Evolutionary conservation across 2,888 invertebrate genomes (phyloP), one percentile per base, ranked within the genome.

Genomic region (Isoperla grammatica): DNA sequence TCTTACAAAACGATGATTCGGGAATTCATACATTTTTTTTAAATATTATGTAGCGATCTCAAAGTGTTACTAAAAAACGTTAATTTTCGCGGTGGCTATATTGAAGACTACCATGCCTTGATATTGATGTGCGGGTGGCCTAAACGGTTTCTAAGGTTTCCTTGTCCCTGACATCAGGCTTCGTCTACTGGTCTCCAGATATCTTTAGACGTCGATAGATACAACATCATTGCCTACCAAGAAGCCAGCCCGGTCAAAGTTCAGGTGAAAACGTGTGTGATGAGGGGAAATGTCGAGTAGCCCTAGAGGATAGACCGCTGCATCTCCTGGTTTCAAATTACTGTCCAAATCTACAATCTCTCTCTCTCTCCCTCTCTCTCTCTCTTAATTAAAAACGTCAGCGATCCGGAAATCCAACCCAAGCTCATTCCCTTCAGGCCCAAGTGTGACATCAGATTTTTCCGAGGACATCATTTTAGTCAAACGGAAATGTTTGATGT

Each of bases 331-430:
- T 49, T 57, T 49, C 39, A 49, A 49, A 57, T 57, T 57, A 57
- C 48, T 49, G 57, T 57, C 57, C 57, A 57, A 57, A 57, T 57
- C 57, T 49, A 45, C 40, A 57, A 13, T 29, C 48, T 57, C 46
- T 1, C 29, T 35, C 11, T 17, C 35, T 29, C 48, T 57, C 46
- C 2, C 29, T 35, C 11, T 17, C 35, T 57, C 48, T 57, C 57
- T 45, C 46, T 57, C 57, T 49, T 57, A 57, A 57, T 57, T 57
- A 57, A 57, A 57, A 57, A 49, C 49, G 49, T 49, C 57, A 57
- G 46, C 57, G 57, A 57, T 57, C 57, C 49, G 57, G 22, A 57
- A 57, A 57, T 37, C 17, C 48, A 22, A 49, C 46, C 48, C 49
- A 45, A 57, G 12, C 23, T 13, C 23, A 2, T 15, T 13, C 15